These are phyloP conservation scores for Hetaerina americana DNA, from an alignment of 1,140 invertebrate species.

Conservation along the genomic window DNA sequence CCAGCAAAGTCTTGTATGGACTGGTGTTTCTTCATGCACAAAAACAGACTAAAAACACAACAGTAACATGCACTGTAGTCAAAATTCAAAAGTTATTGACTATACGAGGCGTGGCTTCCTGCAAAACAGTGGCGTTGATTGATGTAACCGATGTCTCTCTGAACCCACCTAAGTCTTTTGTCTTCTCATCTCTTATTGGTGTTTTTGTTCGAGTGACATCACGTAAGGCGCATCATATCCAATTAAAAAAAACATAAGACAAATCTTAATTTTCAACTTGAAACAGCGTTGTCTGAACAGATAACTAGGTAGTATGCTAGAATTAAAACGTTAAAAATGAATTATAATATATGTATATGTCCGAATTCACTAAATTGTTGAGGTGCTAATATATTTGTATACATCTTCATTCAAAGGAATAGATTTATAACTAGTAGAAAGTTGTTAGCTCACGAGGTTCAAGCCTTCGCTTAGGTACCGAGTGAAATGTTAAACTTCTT, in stretches of 20 bases:
- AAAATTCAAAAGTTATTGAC: constrained; percentile 16
- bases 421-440: too few species aligned
- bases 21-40: not conserved
- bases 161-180: constrained; percentile 7
- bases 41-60: constrained; percentile 2
- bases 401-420: too few species aligned
- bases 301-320: not conserved
- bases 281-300: not conserved
- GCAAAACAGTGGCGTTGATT: constrained; percentile 16
- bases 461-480: too few species aligned
- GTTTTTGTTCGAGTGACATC: constrained; percentile 12
- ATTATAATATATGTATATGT: too few species aligned
- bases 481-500: too few species aligned
- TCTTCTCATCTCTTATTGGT: constrained; percentile 10
- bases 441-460: too few species aligned
- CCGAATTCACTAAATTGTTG: too few species aligned
- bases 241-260: constrained; percentile 9
- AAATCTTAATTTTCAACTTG: not conserved
- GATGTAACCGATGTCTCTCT: constrained; percentile 14
- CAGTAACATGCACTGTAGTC: constrained; percentile 10
- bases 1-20: not conserved
- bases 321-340: too few species aligned
- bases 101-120: constrained; percentile 15
- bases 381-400: too few species aligned
- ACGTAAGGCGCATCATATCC: constrained; percentile 5